Conservation (phyloP, 2,797 vertebrate species). For the Sebastes nivosus region DNA sequence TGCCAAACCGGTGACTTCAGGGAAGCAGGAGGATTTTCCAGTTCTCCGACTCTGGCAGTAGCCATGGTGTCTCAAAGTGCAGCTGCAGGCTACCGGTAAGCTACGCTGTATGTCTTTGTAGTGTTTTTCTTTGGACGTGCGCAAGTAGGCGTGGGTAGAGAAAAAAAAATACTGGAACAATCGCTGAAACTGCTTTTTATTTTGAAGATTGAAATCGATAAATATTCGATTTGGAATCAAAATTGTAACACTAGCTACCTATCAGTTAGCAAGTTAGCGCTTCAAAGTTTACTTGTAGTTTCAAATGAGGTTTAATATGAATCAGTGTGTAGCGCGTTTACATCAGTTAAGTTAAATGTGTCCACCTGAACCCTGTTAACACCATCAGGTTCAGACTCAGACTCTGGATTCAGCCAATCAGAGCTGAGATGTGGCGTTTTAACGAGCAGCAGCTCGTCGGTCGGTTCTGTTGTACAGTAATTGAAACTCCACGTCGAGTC, state of each 20-base stretch:
- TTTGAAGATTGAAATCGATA: neutral
- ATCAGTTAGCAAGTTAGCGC: neutral
- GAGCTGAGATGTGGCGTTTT: neutral
- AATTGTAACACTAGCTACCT: neutral
- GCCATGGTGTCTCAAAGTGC: no score
- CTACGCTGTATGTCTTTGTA: no score
- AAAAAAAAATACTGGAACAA: no score
- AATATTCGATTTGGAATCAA: neutral
- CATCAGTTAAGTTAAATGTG: neutral
- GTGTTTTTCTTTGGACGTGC: no score
- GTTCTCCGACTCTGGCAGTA: no score
- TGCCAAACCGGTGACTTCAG: no score
- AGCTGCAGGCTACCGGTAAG: no score
- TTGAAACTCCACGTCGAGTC: constrained; percentile 28
- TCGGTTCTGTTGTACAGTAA: constrained; percentile 8
- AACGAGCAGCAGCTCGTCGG: constrained; percentile 44
- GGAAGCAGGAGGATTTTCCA: no score
- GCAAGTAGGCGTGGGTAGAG: no score
- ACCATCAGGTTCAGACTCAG: neutral
- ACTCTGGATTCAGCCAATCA: neutral
- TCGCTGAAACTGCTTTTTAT: no score
- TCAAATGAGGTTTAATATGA: neutral
- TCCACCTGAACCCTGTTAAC: neutral
- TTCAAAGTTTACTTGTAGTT: neutral
- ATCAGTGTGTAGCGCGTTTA: neutral